These are phyloP conservation scores for Parascotia fuliginaria DNA, from an alignment of 2,888 invertebrate species.

Conservation along the genomic window DNA sequence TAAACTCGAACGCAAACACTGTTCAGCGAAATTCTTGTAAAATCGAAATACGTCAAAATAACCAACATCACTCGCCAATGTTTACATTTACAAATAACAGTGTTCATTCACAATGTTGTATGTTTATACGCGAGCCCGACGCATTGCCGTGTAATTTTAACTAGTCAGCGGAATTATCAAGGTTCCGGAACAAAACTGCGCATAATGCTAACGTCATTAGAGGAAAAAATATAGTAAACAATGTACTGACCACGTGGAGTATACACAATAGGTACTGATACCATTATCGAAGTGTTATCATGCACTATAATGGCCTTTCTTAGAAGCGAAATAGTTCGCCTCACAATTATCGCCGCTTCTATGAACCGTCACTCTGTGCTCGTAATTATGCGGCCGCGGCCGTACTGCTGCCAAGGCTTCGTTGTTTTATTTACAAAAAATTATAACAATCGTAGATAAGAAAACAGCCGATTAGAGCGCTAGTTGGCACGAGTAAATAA, in stretches of 20 bases:
- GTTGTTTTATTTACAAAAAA: not conserved
- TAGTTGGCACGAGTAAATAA: not conserved
- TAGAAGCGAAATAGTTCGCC: constrained; percentile 62
- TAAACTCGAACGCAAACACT: not conserved
- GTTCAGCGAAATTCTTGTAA: too few species aligned
- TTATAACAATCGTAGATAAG: not conserved
- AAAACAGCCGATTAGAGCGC: not conserved
- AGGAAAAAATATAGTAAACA: constrained; percentile 46
- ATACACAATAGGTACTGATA: constrained; percentile 61
- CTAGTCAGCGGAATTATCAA: constrained; percentile 23
- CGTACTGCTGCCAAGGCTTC: not conserved
- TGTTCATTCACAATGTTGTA: not conserved
- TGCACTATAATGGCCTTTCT: constrained; percentile 66
- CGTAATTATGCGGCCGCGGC: constrained; percentile 50
- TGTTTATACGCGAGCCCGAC: not conserved
- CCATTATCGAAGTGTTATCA: constrained; percentile 75
- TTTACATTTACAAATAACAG: not conserved
- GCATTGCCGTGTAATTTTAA: constrained; percentile 19
- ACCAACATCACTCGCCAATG: not conserved
- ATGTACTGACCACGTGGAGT: constrained; percentile 45
- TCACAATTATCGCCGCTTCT: constrained; percentile 75
- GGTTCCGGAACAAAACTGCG: constrained; percentile 27
- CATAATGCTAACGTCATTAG: constrained; percentile 22
- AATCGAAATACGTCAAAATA: too few species aligned
- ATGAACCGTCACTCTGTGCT: constrained; percentile 61